A percentile compares a stretch with the other conserved stretches of the same genome.
phyloP scores from a whole-genome alignment of 35 echinoderm and acorn worm species.

The Heliocidaris erythrogramma region DNA sequence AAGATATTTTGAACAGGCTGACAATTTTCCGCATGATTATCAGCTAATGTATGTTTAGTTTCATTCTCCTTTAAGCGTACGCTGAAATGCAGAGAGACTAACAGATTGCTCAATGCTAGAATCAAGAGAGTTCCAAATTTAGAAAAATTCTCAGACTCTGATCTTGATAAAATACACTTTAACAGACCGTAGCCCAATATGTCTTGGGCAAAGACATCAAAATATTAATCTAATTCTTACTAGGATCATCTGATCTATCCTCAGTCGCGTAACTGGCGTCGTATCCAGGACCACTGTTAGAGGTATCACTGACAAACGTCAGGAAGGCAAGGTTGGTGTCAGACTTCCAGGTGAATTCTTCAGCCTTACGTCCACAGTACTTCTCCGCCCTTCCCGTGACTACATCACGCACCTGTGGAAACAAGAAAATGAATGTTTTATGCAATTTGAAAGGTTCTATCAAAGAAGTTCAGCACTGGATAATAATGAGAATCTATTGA shows the following conservation, averaged over 20 bases:
- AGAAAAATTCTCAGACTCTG: too few species aligned
- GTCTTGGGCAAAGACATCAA: too few species aligned
- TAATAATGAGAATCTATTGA: neutral
- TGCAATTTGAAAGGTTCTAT: neutral
- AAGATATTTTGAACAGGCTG: too few species aligned
- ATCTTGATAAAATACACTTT: too few species aligned
- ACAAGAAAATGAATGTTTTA: neutral
- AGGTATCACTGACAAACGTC: conserved; percentile 56
- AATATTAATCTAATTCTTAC: neutral
- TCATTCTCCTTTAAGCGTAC: too few species aligned
- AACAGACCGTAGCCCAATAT: too few species aligned
- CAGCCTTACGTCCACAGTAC: conserved; percentile 51
- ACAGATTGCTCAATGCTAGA: too few species aligned
- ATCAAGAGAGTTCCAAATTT: too few species aligned
- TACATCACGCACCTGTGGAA: conserved; percentile 56
- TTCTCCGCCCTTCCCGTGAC: conserved; percentile 14
- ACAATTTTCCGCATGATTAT: too few species aligned
- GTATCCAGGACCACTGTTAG: conserved; percentile 47
- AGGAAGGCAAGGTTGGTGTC: conserved; percentile 65
- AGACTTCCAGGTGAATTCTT: conserved; percentile 56
- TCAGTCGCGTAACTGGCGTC: conserved; percentile 22
- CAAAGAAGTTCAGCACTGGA: neutral
- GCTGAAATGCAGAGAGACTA: too few species aligned
- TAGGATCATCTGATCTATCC: conserved; percentile 35
- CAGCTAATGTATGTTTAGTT: too few species aligned